Percentiles rank a stretch among this genome's conserved stretches.
Evolutionary conservation across 2,113 vertebrate genomes (phyloP).

Genomic region (Scomber scombrus): DNA sequence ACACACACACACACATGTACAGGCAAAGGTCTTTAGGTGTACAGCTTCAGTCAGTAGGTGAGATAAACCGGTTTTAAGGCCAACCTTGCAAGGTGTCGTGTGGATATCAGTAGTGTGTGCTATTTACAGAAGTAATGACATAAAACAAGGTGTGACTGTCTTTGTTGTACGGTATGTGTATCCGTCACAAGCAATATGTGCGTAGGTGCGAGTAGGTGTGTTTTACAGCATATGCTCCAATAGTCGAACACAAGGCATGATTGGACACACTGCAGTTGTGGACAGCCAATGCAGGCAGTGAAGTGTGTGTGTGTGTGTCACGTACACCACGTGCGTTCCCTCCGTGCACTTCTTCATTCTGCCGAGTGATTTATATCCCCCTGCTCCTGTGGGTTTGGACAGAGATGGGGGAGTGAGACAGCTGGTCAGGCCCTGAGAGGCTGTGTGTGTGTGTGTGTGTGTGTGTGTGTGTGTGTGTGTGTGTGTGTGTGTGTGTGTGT

Average conservation of each 20-base stretch:
- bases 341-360: constrained; percentile 55
- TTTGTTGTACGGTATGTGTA: constrained; percentile 24
- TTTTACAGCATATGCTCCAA: constrained; percentile 40
- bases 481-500: neutral
- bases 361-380: constrained; percentile 75
- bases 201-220: constrained; percentile 45
- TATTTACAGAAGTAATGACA: constrained; percentile 33
- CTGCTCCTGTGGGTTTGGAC: constrained; percentile 73
- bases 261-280: constrained; percentile 40
- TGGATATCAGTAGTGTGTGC: neutral
- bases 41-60: constrained; percentile 53
- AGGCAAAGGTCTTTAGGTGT: constrained; percentile 64
- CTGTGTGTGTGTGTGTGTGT: constrained; percentile 39
- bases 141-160: constrained; percentile 57
- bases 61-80: constrained; percentile 54
- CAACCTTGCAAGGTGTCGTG: neutral
- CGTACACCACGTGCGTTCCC: constrained; percentile 50
- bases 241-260: constrained; percentile 35
- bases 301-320: constrained; percentile 27
- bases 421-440: constrained; percentile 75
- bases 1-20: neutral
- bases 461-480: constrained; percentile 18
- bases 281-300: constrained; percentile 8
- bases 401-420: constrained; percentile 70
- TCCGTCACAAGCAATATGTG: neutral